Conservation (phyloP, 1,140 invertebrate genomes). For the Colletes gigas region DNA sequence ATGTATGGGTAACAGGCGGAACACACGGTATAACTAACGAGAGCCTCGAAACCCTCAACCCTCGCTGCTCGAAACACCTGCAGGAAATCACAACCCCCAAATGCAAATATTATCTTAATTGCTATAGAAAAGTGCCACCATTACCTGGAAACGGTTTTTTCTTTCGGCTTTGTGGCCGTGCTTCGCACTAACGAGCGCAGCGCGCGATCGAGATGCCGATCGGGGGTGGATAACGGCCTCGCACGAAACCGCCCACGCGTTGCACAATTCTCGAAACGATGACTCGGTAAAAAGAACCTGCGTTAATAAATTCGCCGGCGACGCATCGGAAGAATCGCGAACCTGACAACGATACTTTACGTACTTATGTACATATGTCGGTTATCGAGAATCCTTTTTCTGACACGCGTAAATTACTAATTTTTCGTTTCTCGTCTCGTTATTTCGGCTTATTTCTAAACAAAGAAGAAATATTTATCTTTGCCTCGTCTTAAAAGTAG, state of each 20-base stretch:
- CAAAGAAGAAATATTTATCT: too few species aligned
- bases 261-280: constrained; percentile 16
- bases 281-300: constrained; percentile 22
- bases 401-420: too few species aligned
- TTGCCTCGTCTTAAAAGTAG: too few species aligned
- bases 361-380: too few species aligned
- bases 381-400: too few species aligned
- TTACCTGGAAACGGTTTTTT: constrained; percentile 62
- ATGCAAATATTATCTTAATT: constrained; percentile 81
- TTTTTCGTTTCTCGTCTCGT: too few species aligned
- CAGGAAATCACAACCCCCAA: constrained; percentile 80
- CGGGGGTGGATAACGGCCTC: neutral
- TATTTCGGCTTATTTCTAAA: too few species aligned
- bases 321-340: neutral
- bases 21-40: constrained; percentile 69
- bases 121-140: constrained; percentile 69
- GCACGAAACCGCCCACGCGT: neutral
- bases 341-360: too few species aligned
- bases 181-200: constrained; percentile 24
- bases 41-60: constrained; percentile 40
- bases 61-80: constrained; percentile 74
- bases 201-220: constrained; percentile 34
- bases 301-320: constrained; percentile 23
- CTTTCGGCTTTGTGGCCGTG: constrained; percentile 24
- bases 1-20: constrained; percentile 49